Evolutionary conservation across 2,888 invertebrate genomes (phyloP).

Genomic region (Pandemis corylana): DNA sequence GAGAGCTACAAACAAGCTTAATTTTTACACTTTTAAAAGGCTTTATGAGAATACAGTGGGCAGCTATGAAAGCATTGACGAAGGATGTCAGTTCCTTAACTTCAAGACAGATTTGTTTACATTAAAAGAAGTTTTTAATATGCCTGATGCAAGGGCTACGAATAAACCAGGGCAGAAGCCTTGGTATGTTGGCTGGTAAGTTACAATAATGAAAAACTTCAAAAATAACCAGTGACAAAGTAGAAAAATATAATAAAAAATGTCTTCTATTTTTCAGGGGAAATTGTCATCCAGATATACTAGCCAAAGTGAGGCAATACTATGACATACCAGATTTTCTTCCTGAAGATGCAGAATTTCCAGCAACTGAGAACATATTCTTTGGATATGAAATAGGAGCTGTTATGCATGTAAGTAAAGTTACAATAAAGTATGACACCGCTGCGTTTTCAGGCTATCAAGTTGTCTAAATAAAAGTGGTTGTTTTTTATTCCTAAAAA

Average conservation of each 20-base stretch:
- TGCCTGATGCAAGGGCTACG: constrained; percentile 87
- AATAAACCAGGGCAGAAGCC: constrained; percentile 87
- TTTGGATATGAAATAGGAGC: constrained; percentile 96
- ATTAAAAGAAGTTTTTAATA: constrained; percentile 90
- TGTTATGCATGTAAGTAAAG: constrained; percentile 91
- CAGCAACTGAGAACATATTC: constrained; percentile 95
- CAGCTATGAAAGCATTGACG: constrained; percentile 89
- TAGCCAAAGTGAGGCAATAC: constrained; percentile 89
- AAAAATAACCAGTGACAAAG: neutral
- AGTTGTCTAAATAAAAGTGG: too few relatives aligned
- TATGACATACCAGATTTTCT: constrained; percentile 94
- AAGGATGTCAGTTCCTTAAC: constrained; percentile 94
- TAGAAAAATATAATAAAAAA: neutral
- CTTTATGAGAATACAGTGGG: constrained; percentile 88
- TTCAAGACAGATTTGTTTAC: constrained; percentile 93
- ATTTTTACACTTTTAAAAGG: constrained; percentile 87
- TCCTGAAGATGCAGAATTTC: constrained; percentile 94
- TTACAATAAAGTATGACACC: neutral
- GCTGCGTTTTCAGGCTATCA: too few relatives aligned
- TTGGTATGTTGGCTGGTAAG: constrained; percentile 97
- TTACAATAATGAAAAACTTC: constrained; percentile 41
- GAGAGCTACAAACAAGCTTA: constrained; percentile 89
- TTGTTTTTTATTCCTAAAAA: too few relatives aligned
- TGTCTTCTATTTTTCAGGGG: constrained; percentile 84
- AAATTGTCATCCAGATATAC: constrained; percentile 93